Conservation (phyloP, 1,140 invertebrate genomes). For the Dinoponera quadriceps region DNA sequence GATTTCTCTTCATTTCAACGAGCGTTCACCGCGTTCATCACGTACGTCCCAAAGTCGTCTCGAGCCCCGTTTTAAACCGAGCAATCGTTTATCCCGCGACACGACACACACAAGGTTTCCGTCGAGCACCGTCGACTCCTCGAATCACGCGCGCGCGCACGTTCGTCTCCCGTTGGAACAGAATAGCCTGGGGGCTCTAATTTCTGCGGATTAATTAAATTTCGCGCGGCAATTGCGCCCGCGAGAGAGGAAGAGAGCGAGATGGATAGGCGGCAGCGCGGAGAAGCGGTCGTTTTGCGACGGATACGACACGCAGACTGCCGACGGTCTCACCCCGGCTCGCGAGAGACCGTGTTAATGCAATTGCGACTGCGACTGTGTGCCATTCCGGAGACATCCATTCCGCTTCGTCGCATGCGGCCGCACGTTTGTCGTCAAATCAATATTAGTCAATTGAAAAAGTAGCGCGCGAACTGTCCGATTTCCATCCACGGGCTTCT, state of each 20-base stretch:
- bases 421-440: constrained; percentile 50
- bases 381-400: constrained; percentile 75
- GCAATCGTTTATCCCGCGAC: too few relatives aligned
- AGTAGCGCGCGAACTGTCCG: constrained; percentile 57
- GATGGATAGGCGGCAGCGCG: too few relatives aligned
- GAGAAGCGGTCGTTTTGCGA: constrained; percentile 40
- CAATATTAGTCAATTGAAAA: constrained; percentile 58
- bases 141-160: neutral
- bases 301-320: constrained; percentile 53
- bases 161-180: neutral
- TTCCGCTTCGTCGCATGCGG: constrained; percentile 62
- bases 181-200: constrained; percentile 13
- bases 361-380: constrained; percentile 79
- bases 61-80: too few relatives aligned
- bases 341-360: constrained; percentile 76
- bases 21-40: too few relatives aligned
- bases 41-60: too few relatives aligned
- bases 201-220: constrained; percentile 42
- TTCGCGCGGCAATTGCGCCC: constrained; percentile 17
- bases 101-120: neutral
- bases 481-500: constrained; percentile 33
- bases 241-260: constrained; percentile 7
- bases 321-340: constrained; percentile 65
- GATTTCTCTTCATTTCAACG: neutral
- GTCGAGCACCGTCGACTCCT: neutral